phyloP scores from a whole-genome alignment of 30 jellyfish, hydroid and myxozoan genomes.

The Hydra vulgaris region DNA sequence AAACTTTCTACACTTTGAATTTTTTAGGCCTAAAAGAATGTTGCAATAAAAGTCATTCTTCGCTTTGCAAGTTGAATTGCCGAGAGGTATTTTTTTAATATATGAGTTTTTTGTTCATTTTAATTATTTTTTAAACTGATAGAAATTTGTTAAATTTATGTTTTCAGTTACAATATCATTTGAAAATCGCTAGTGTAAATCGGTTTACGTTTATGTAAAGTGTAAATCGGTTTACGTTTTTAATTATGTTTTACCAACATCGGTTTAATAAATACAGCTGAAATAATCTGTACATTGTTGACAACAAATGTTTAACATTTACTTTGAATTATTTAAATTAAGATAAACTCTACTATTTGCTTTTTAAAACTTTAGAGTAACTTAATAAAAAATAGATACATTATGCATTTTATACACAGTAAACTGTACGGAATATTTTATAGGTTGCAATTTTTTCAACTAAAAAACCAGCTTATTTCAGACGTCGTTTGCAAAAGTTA shows the following conservation, averaged over 20 bases:
- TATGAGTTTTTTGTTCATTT: background rate
- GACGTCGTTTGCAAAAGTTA: background rate
- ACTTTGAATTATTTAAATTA: background rate
- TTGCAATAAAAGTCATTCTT: background rate
- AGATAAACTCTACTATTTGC: too few species aligned
- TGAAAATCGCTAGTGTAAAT: too few species aligned
- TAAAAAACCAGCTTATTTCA: background rate
- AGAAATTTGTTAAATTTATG: too few species aligned
- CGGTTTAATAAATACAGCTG: background rate
- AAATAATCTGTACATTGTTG: background rate
- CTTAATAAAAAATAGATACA: too few species aligned
- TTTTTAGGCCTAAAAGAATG: background rate
- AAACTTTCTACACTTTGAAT: too few species aligned
- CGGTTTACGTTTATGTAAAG: too few species aligned
- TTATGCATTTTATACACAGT: too few species aligned
- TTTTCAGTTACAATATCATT: too few species aligned
- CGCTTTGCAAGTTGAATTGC: background rate
- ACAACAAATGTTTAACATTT: background rate
- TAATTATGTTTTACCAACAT: background rate
- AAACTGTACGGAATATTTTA: background rate
- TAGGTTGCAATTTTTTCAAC: background rate
- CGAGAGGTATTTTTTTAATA: background rate
- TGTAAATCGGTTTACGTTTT: too few species aligned
- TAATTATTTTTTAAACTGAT: too few species aligned
- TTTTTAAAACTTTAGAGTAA: too few species aligned